These are phyloP conservation scores for Ptilodon capucinus DNA, from an alignment of 2,888 invertebrate genomes.

Conservation along the genomic window DNA sequence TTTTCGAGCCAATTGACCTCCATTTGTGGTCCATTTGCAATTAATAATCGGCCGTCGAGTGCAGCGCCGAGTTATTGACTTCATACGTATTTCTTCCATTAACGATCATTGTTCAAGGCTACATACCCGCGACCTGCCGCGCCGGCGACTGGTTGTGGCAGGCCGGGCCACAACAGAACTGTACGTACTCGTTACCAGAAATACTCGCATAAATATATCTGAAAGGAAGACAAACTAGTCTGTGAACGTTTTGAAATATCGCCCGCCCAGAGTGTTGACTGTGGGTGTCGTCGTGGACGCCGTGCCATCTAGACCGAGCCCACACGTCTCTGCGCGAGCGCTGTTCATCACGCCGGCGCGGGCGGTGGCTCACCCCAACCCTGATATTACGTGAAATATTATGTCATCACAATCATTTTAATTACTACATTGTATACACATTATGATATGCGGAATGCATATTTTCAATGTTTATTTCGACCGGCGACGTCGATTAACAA, in stretches of 20 bases:
- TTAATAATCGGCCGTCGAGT: slow-evolving; percentile 52
- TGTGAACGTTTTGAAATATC: slow-evolving; percentile 64
- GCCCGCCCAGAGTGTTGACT: slow-evolving; percentile 41
- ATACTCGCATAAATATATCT: slow-evolving; percentile 59
- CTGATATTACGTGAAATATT: slow-evolving; percentile 31
- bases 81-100: slow-evolving; percentile 50
- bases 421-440: slow-evolving; percentile 7
- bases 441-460: slow-evolving; percentile 13
- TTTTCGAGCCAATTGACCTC: slow-evolving; percentile 63
- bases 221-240: slow-evolving; percentile 60
- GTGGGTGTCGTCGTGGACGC: slow-evolving; percentile 45
- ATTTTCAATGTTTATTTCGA: slow-evolving; percentile 28
- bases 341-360: slow-evolving; percentile 19
- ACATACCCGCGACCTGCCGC: slow-evolving; percentile 24
- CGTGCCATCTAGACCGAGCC: slow-evolving; percentile 23
- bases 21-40: slow-evolving; percentile 66
- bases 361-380: slow-evolving; percentile 39
- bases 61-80: slow-evolving; percentile 59
- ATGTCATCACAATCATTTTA: slow-evolving; percentile 28
- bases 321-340: slow-evolving; percentile 12
- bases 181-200: slow-evolving; percentile 49
- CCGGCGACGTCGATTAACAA: slow-evolving; percentile 27
- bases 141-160: slow-evolving; percentile 36
- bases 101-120: slow-evolving; percentile 57
- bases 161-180: slow-evolving; percentile 48